phyloP scores from a whole-genome alignment of 2,888 invertebrate species.

The Drosophila hawaiiensis region DNA sequence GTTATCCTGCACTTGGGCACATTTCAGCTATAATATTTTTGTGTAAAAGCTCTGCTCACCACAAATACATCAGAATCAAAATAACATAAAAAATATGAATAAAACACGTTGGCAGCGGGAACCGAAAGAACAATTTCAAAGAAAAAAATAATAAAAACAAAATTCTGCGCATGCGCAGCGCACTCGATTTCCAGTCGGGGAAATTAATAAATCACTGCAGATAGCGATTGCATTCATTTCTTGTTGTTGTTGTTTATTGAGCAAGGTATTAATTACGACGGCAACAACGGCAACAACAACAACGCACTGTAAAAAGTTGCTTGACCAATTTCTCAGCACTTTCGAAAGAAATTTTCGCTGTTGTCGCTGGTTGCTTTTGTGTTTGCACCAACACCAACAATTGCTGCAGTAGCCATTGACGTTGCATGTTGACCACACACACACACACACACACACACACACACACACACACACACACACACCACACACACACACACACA shows the following conservation, averaged over 20 bases:
- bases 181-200: slow-evolving; percentile 1
- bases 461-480: slow-evolving; percentile 27
- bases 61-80: slow-evolving; percentile 13
- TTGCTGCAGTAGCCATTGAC: slow-evolving; percentile 44
- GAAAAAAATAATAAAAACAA: not conserved
- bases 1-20: slow-evolving; percentile 35
- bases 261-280: slow-evolving; percentile 59
- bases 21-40: slow-evolving; percentile 37
- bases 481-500: slow-evolving; percentile 12
- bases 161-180: slow-evolving; percentile 8
- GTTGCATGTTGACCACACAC: slow-evolving; percentile 62
- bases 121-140: not conserved
- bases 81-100: slow-evolving; percentile 9
- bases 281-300: slow-evolving; percentile 26
- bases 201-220: slow-evolving; percentile 10
- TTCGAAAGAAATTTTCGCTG: slow-evolving; percentile 71
- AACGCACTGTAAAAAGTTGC: slow-evolving; percentile 45
- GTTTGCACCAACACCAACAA: slow-evolving; percentile 20
- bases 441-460: slow-evolving; percentile 14
- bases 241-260: slow-evolving; percentile 44
- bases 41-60: slow-evolving; percentile 26
- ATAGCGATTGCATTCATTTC: slow-evolving; percentile 16
- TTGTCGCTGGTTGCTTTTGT: slow-evolving; percentile 42
- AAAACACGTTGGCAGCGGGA: slow-evolving; percentile 13
- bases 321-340: slow-evolving; percentile 65